Base-by-base conservation (phyloP, 2,888 invertebrate species). In the Laspeyria flexula region DNA sequence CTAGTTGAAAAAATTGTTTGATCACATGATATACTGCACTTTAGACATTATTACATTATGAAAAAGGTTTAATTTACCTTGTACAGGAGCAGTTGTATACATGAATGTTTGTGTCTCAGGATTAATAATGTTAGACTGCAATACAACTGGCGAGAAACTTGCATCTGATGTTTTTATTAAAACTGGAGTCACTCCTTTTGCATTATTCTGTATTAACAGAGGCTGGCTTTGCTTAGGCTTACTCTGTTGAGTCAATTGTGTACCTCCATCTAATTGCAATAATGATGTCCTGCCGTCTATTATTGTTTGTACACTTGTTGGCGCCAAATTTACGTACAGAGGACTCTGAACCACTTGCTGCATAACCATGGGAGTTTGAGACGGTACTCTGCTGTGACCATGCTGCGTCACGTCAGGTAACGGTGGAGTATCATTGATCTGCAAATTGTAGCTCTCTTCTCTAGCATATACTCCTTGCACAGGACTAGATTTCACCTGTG, bases 81-180 rank as follows among this genome's bases (percentile, higher is more conserved):
- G 90, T 23, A 91, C 65, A 33, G 92, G 88, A 30, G 90, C 86
- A 77, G 77, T 90, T 1, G 92, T 89, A 51, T 93, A 93, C 88
- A 93, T 85, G 40, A 93, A 71, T n/a, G 92, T 92, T 65, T 86
- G 91, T 16, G 86, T 80, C 43, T 88, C 93, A 9, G 93, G 78
- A 72, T 91, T 93, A 9, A 94, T 86, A 49, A 95, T 83, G 83
- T 94, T 95, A 1, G 95, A 93, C 77, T 95, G 95, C 42, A 96
- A 84, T 42, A 96, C 92, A 31, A 96, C 93, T 69, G 95, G 94
- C 39, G 92, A 88, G 58, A 92, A 90, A 62, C 81, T 90, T n/a
- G 86, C 64, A 80, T 92, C 92, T 18, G 85, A 66, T 11, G 77
- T 89, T 75, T 92, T 91, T 30, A 93, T 60, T 45, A 92, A 83